Evolutionary conservation across 2,888 invertebrate species (phyloP), one percentile per base, ranked within the genome.

Genomic region (Tridacna gigas): DNA sequence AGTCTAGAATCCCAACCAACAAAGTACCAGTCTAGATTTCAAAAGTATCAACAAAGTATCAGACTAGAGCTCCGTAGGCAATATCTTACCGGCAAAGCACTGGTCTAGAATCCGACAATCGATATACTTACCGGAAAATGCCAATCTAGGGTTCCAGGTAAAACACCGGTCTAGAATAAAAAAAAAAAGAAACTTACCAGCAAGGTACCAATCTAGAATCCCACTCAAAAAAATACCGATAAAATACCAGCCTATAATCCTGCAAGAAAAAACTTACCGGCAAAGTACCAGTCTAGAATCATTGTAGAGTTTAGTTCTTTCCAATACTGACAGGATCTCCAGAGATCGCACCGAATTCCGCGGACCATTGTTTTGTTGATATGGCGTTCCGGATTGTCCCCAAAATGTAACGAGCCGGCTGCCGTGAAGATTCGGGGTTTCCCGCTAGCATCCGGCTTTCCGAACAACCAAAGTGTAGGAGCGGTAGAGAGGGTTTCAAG

Each of bases 201-300:
- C 37, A 37, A 37, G 2, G 3, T 37, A 7, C 37, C 7, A 37
- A 37, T 37, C 37, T 37, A 37, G 37, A 37, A 37, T 37, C 37
- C 7, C 37, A 37, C 37, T n/a, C n/a, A 37, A 37, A 7, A 37
- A 7, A 37, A 37, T 2, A 2, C 7, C 3, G 37, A 2, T n/a
- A 37, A 37, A 37, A 37, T 37, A 7, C 37, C 7, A 4, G 2
- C 7, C 7, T 37, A 37, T 7, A 37, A 2, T 37, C 37, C 3
- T 4, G 7, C 2, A 37, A 37, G 7, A 37, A 56, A 5, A 25
- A n/a, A 45, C 45, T 86, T 82, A 91, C 91, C 84, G 18, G 88
- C 74, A 63, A 90, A 91, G 45, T 90, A 91, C 89, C 89, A 90
- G 13, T 90, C 86, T 0, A 90, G 88, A 0, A 71, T 73, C 85